Evolutionary conservation across 1,140 invertebrate genomes (phyloP).

Genomic region (Chironomus striatipennis): DNA sequence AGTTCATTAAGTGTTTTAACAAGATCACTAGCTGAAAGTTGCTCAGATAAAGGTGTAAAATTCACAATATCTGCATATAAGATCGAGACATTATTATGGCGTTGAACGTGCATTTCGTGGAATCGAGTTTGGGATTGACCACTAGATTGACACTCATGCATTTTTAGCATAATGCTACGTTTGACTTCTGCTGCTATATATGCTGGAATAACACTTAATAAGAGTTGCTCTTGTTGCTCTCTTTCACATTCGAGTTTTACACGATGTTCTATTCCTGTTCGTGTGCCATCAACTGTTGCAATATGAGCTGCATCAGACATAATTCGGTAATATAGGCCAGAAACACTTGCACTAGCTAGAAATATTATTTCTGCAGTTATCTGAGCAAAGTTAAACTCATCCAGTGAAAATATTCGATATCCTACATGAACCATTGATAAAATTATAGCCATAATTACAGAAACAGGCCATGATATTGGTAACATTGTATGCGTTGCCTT

Average conservation of each 20-base stretch:
- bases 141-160: constrained; percentile 71
- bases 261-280: constrained; percentile 82
- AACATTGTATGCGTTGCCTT: constrained; percentile 63
- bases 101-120: constrained; percentile 94
- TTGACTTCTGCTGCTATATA: constrained; percentile 89
- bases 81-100: constrained; percentile 97
- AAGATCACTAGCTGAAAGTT: constrained; percentile 85
- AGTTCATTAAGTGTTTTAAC: constrained; percentile 93
- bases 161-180: constrained; percentile 85
- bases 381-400: constrained; percentile 43
- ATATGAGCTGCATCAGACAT: constrained; percentile 76
- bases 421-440: constrained; percentile 51
- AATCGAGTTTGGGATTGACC: constrained; percentile 66
- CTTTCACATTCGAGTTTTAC: constrained; percentile 87
- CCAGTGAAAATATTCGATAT: constrained; percentile 27
- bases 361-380: constrained; percentile 66
- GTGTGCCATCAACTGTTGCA: constrained; percentile 77
- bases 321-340: constrained; percentile 78
- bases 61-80: constrained; percentile 97
- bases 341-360: constrained; percentile 62
- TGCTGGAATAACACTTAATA: constrained; percentile 87
- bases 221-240: constrained; percentile 82
- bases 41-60: constrained; percentile 89
- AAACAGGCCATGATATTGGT: constrained; percentile 53
- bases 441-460: constrained; percentile 48